Evolutionary conservation across 2,888 invertebrate species (phyloP).

Genomic region (Parnassius smintheus): DNA sequence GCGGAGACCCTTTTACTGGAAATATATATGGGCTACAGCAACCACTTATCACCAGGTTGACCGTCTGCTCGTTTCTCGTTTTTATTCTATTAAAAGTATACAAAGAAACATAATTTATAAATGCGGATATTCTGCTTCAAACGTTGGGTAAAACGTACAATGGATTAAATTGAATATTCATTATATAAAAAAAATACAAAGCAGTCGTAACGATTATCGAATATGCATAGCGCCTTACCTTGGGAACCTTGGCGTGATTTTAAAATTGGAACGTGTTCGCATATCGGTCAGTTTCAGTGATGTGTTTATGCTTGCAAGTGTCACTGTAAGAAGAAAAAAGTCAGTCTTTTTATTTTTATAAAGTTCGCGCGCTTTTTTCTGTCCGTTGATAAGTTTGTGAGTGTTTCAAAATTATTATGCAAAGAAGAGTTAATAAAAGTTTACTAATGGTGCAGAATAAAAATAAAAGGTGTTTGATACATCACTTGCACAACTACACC

Average conservation of each 20-base stretch:
- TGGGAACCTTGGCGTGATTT: conserved; percentile 29
- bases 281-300: conserved; percentile 26
- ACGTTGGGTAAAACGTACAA: no score
- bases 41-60: no score
- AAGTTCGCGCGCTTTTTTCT: conserved; percentile 1
- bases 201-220: conserved; percentile 13
- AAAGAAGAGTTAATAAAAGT: no score
- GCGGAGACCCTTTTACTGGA: no score
- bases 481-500: no score
- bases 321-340: conserved; percentile 4
- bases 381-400: neutral
- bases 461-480: no score
- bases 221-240: conserved; percentile 9
- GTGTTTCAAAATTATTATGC: neutral
- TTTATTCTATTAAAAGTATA: no score
- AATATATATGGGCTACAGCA: no score
- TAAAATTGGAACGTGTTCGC: conserved; percentile 30
- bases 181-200: conserved; percentile 9
- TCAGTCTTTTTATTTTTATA: neutral
- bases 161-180: conserved; percentile 17
- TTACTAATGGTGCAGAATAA: no score
- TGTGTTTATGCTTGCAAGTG: conserved; percentile 14
- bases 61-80: no score
- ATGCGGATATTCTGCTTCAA: no score
- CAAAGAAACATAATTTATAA: no score